phyloP scores from a whole-genome alignment of 2,888 invertebrate genomes.

The Metopia argyrocephala region DNA sequence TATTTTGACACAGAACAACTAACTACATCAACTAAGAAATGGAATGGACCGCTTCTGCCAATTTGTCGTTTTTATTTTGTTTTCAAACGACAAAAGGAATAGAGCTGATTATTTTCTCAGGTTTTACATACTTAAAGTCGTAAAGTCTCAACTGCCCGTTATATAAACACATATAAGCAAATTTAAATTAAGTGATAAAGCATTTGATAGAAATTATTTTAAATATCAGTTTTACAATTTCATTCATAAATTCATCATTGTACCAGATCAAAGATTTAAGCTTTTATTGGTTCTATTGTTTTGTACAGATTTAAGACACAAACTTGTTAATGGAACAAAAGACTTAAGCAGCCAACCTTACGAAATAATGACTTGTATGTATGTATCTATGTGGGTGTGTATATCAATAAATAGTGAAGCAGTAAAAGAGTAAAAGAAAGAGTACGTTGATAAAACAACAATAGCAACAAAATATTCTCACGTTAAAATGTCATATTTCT shows the following conservation, averaged over 20 bases:
- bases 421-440: background rate
- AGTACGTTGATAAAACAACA: background rate
- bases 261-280: too few species aligned
- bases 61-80: too few species aligned
- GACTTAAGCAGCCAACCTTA: constrained; percentile 19
- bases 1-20: too few species aligned
- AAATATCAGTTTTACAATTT: background rate
- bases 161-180: too few species aligned
- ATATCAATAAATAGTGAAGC: background rate
- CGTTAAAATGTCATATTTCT: constrained; percentile 55
- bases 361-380: background rate
- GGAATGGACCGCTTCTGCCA: too few species aligned
- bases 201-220: too few species aligned
- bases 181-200: too few species aligned
- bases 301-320: background rate
- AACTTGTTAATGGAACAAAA: constrained; percentile 27
- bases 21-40: too few species aligned
- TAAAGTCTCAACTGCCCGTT: too few species aligned
- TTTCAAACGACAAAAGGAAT: too few species aligned
- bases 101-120: too few species aligned
- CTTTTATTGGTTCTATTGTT: background rate
- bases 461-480: constrained; percentile 35
- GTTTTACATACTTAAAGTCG: too few species aligned
- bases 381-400: background rate
- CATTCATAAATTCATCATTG: background rate